Base-by-base conservation (phyloP, 2,888 invertebrate genomes). In the Acrobasis consociella region DNA sequence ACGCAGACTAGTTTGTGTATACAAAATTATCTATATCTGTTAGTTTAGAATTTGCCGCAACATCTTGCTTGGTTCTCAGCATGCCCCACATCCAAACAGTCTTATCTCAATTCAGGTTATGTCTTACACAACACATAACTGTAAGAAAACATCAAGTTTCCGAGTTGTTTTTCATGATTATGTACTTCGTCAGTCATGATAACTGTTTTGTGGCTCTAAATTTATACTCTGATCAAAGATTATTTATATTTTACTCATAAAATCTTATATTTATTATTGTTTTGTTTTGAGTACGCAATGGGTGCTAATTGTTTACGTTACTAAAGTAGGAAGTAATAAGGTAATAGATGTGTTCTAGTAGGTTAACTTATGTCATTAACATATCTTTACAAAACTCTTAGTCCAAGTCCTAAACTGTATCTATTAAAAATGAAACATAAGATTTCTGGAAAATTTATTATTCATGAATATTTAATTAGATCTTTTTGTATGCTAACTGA, bases 31-130 rank as follows among this genome's bases (percentile, higher is more conserved):
- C 78, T 79, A 78, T 79, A 80, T 80, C 77, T 75, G 64, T 64
- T 72, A 80, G 77, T 76, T 81, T 80, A 75, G 74, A 77, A 74
- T 76, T 76, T 75, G 78, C 74, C 72, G 70, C 75, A 66, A 65
- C 71, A 62, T 62, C 66, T 69, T 64, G 60, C 63, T 66, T 62
- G 49, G 51, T 38, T 66, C 72, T 70, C 71, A 72, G 68, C 60
- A 62, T 61, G 74, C 74, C 75, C 71, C 73, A 74, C 73, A 67
- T 79, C 79, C 79, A 77, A 84, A 84, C 74, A 75, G 82, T 74
- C 81, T 81, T 86, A 85, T 82, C 82, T 85, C 80, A 70, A 80
- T 81, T 81, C 83, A 82, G 81, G 87, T 86, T 87, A 82, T 82
- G 75, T 80, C 78, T 82, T 85, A 81, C 83, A 82, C 82, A 86